phyloP scores from a whole-genome alignment of 1,140 invertebrate species.

The Penaeus indicus region DNA sequence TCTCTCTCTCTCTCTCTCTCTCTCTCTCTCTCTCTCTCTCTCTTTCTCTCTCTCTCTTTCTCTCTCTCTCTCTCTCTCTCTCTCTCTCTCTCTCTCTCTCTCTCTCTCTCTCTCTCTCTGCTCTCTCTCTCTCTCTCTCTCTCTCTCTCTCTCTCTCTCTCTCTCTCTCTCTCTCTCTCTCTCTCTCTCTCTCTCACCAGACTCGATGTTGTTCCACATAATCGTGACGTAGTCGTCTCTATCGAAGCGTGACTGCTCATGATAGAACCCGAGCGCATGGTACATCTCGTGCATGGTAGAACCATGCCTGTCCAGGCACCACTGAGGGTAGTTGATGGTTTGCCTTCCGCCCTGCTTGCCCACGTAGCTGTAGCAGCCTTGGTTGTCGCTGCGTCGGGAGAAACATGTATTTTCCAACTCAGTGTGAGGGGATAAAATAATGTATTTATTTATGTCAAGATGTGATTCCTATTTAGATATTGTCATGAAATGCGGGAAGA shows the following conservation, averaged over 20 bases:
- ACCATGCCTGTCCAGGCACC: conserved; percentile 73
- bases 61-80: too few relatives aligned
- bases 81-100: too few relatives aligned
- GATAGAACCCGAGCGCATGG: conserved; percentile 71
- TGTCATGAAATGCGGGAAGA: background rate
- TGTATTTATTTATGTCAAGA: background rate
- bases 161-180: too few relatives aligned
- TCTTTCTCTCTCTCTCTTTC: too few relatives aligned
- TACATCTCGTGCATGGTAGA: conserved; percentile 84
- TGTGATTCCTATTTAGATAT: background rate
- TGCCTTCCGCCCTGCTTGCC: conserved; percentile 68
- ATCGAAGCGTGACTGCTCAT: conserved; percentile 72
- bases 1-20: too few relatives aligned
- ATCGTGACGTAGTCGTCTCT: conserved; percentile 70
- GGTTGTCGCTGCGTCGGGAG: conserved; percentile 24
- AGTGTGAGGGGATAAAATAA: background rate
- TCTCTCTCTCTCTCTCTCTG: too few relatives aligned
- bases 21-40: too few relatives aligned
- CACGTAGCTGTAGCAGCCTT: conserved; percentile 69
- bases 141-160: too few relatives aligned
- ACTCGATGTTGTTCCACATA: conserved; percentile 69
- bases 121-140: too few relatives aligned
- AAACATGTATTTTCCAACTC: background rate
- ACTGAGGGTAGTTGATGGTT: conserved; percentile 68
- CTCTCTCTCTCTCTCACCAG: background rate